Percentiles rank a stretch among this genome's conserved stretches.
phyloP scores from a whole-genome alignment of 2,797 vertebrate genomes.

The Yasuhikotakia modesta region DNA sequence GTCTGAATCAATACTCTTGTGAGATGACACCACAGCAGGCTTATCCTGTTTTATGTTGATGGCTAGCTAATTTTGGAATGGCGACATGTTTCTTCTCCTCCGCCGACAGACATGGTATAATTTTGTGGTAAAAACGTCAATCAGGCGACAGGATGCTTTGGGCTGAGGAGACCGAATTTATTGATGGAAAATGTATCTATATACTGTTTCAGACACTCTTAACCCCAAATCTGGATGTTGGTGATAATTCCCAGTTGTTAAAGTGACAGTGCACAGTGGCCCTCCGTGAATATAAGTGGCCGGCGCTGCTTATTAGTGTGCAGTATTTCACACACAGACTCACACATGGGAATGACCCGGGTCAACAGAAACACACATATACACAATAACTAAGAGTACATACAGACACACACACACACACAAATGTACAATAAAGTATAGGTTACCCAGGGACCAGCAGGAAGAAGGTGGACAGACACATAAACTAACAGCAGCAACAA shows the following conservation, averaged over 20 bases:
- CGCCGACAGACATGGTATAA: constrained; percentile 86
- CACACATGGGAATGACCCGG: constrained; percentile 49
- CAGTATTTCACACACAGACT: constrained; percentile 72
- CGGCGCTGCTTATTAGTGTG: constrained; percentile 83
- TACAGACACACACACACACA: constrained; percentile 20
- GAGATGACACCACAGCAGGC: constrained; percentile 87
- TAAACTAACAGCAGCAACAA: constrained; percentile 32
- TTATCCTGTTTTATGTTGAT: constrained; percentile 90
- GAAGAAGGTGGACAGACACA: constrained; percentile 12
- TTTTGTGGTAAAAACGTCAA: constrained; percentile 91
- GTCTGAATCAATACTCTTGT: constrained; percentile 88
- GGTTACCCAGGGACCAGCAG: constrained; percentile 2
- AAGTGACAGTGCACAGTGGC: constrained; percentile 89
- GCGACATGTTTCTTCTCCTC: constrained; percentile 75
- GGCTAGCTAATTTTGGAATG: constrained; percentile 91
- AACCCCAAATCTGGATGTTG: constrained; percentile 87
- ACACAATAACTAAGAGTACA: constrained; percentile 40
- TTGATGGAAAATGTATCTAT: constrained; percentile 91
- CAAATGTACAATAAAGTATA: background rate
- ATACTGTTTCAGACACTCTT: constrained; percentile 84
- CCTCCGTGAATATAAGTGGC: constrained; percentile 82
- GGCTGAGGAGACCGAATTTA: constrained; percentile 84
- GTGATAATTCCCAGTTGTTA: constrained; percentile 94
- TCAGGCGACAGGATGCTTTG: constrained; percentile 76
- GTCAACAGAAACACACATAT: constrained; percentile 44